Percentiles rank a stretch among this genome's conserved stretches.
These are phyloP conservation scores for Falco peregrinus DNA, from an alignment of 2,797 vertebrate species.

Conservation along the genomic window DNA sequence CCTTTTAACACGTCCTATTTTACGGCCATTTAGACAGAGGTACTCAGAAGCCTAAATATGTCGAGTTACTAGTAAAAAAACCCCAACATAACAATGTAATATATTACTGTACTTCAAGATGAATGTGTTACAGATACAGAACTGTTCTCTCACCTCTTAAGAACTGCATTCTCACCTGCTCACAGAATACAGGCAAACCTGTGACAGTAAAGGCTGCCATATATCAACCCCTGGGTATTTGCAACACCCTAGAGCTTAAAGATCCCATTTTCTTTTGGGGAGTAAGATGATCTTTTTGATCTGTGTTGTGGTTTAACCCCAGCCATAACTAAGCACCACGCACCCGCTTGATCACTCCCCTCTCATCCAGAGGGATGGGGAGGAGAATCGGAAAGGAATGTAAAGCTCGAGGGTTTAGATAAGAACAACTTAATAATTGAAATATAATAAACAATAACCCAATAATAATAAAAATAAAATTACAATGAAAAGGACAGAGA, in stretches of 20 bases:
- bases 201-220: neutral
- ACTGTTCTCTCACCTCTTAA: conserved; percentile 27
- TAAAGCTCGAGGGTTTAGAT: no score
- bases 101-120: neutral
- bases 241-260: neutral
- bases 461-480: no score
- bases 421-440: no score
- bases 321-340: no score
- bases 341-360: no score
- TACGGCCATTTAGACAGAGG: neutral
- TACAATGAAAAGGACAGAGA: no score
- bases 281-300: neutral
- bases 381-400: no score
- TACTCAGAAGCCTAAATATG: neutral
- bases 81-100: neutral
- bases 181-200: neutral
- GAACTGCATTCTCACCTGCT: conserved; percentile 37
- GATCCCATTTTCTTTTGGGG: neutral
- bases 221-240: neutral
- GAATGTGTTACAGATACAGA: neutral
- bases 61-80: neutral
- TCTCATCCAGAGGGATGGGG: no score
- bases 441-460: no score
- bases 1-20: neutral
- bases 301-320: no score